Conservation (phyloP, 2,113 vertebrate species). For the Budorcas taxicolor region DNA sequence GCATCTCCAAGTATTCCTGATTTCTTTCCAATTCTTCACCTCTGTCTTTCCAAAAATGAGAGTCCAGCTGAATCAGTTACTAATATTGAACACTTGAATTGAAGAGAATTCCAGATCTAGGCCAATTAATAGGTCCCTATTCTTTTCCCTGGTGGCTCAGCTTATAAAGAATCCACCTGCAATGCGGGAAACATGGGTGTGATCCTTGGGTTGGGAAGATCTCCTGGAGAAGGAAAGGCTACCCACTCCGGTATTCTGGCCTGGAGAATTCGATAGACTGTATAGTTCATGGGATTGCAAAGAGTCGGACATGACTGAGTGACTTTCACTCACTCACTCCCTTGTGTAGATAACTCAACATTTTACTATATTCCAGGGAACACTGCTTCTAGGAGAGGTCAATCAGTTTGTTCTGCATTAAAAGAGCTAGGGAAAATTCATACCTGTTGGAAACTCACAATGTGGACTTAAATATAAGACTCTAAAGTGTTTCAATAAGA, state of each 20-base stretch:
- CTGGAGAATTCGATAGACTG: not conserved
- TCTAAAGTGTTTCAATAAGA: not conserved
- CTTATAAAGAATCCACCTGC: not conserved
- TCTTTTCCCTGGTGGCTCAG: not conserved
- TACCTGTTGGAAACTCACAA: not conserved
- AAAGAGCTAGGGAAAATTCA: not conserved
- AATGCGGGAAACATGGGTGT: not conserved
- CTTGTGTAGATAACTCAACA: not conserved
- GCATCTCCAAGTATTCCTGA: not conserved
- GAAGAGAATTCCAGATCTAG: not conserved
- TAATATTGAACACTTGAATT: not conserved
- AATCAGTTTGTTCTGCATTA: not conserved
- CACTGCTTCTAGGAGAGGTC: not conserved
- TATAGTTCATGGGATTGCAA: not conserved
- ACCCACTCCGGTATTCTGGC: not conserved
- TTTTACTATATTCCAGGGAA: not conserved
- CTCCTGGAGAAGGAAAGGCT: not conserved
- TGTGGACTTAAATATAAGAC: not conserved
- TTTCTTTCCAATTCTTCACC: not conserved
- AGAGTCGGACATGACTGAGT: not conserved
- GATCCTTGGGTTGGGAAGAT: not conserved
- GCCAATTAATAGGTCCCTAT: not conserved
- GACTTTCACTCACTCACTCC: not conserved
- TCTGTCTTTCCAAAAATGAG: not conserved
- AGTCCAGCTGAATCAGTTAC: not conserved